Conservation (phyloP, 2,888 invertebrate genomes). For the Axea sp. region DNA sequence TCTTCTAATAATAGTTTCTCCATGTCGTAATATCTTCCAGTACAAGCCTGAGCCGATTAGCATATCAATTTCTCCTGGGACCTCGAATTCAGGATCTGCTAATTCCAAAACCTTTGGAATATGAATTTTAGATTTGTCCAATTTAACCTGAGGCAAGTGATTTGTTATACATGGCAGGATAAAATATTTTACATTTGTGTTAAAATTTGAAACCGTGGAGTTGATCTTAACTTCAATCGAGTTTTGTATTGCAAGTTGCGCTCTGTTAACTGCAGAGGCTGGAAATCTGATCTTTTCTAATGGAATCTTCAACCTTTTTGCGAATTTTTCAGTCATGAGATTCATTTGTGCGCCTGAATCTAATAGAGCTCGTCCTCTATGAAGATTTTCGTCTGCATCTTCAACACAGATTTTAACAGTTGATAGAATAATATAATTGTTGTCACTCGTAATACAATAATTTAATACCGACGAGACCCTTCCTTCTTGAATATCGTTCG, state of each 20-base stretch:
- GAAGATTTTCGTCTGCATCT: conserved; percentile 3
- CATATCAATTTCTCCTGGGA: conserved; percentile 12
- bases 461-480: neutral
- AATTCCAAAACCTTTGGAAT: conserved; percentile 10
- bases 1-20: conserved; percentile 1
- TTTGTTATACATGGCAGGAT: conserved; percentile 4
- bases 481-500: too few species aligned
- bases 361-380: conserved; percentile 1
- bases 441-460: neutral
- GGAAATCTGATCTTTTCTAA: neutral
- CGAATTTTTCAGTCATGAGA: conserved; percentile 14
- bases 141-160: conserved; percentile 5
- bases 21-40: conserved; percentile 15
- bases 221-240: conserved; percentile 8
- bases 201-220: neutral
- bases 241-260: neutral
- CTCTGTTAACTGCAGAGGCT: neutral
- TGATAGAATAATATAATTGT: neutral
- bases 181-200: neutral
- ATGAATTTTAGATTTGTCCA: neutral
- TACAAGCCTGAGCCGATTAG: conserved; percentile 15
- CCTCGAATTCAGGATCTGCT: conserved; percentile 13
- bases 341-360: conserved; percentile 3
- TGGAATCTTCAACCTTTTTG: neutral
- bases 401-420: neutral